A percentile compares a stretch with the other conserved stretches of the same genome.
These are phyloP conservation scores for Potamilus streckersoni DNA, from an alignment of 1,140 invertebrate genomes.

Conservation along the genomic window DNA sequence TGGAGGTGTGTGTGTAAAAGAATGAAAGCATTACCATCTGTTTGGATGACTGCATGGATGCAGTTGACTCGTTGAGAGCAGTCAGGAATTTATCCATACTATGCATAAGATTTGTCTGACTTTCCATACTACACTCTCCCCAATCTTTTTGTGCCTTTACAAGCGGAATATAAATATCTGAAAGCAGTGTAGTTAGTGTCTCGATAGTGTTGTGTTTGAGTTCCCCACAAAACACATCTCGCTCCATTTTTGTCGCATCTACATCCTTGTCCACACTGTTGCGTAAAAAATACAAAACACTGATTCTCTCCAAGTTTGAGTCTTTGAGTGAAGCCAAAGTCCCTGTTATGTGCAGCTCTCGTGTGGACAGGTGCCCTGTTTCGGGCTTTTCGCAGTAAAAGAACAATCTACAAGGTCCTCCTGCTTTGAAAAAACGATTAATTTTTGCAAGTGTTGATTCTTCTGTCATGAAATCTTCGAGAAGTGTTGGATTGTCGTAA, in stretches of 20 bases:
- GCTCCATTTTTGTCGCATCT: conserved; percentile 59
- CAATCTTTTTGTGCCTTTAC: conserved; percentile 64
- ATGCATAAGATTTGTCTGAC: conserved; percentile 54
- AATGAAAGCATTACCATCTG: conserved; percentile 49
- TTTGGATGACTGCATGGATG: conserved; percentile 56
- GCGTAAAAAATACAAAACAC: conserved; percentile 64
- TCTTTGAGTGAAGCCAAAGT: conserved; percentile 63
- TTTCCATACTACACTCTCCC: conserved; percentile 62
- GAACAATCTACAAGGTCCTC: conserved; percentile 64
- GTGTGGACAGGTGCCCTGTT: conserved; percentile 42
- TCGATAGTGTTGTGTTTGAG: conserved; percentile 65
- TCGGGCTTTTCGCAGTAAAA: conserved; percentile 63
- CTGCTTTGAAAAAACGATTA: conserved; percentile 62
- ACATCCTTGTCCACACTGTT: conserved; percentile 62
- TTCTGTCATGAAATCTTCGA: conserved; percentile 66
- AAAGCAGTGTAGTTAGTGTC: conserved; percentile 58
- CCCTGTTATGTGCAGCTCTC: conserved; percentile 60
- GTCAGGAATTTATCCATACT: conserved; percentile 63
- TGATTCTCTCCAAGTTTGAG: conserved; percentile 58
- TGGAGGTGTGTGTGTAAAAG: neutral
- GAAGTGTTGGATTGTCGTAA: conserved; percentile 61
- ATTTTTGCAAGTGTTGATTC: conserved; percentile 59
- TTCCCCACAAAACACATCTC: conserved; percentile 66
- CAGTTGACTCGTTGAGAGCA: conserved; percentile 59
- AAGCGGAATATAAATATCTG: conserved; percentile 64